Percentiles rank a stretch among this genome's conserved stretches.
Evolutionary conservation across 2,797 vertebrate genomes (phyloP).

Genomic region (Picus viridis): DNA sequence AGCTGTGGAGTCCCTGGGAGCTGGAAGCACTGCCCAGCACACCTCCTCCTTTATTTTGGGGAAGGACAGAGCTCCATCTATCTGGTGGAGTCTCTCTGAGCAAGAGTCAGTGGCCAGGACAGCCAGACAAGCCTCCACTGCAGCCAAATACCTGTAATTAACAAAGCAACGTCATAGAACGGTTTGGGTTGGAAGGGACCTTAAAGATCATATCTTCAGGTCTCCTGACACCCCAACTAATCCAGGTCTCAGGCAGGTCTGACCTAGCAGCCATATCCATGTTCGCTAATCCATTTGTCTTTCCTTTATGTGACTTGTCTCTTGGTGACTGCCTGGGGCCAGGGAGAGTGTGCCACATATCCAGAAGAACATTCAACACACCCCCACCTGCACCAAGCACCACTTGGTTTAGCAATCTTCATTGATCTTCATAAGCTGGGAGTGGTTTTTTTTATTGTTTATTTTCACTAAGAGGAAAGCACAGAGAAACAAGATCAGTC

Average conservation of each 20-base stretch:
- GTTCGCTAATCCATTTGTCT: neutral
- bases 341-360: neutral
- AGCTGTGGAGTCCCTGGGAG: neutral
- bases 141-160: neutral
- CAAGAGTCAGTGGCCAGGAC: fast-evolving
- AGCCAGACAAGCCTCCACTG: neutral
- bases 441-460: neutral
- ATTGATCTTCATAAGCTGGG: neutral
- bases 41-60: neutral
- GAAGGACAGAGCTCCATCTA: neutral
- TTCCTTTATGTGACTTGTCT: neutral
- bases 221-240: neutral
- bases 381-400: neutral
- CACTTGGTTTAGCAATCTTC: neutral
- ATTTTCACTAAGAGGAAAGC: neutral
- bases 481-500: neutral
- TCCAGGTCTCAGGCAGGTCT: neutral
- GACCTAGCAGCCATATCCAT: neutral
- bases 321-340: fast-evolving
- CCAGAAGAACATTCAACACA: fast-evolving
- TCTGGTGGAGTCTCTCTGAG: too few relatives aligned
- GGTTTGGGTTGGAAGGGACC: neutral
- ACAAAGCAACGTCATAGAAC: neutral
- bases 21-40: neutral
- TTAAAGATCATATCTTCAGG: neutral